Percentiles rank a stretch among this genome's conserved stretches.
These are phyloP conservation scores for Leucopsar rothschildi DNA, from an alignment of 2,113 vertebrate genomes.

Conservation along the genomic window DNA sequence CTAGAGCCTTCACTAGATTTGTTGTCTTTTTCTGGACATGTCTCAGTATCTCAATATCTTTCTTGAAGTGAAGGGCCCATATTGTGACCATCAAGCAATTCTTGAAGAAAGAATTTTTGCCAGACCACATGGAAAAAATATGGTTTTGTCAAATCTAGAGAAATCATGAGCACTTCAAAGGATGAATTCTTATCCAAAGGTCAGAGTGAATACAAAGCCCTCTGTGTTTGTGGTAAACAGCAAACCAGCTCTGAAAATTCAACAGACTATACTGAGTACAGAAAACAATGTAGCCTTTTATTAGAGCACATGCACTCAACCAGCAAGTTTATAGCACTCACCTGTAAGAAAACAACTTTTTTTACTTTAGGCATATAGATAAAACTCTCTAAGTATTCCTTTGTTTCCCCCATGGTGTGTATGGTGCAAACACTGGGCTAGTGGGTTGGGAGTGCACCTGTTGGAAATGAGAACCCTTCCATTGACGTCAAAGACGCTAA, in stretches of 20 bases:
- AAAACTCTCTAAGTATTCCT: not conserved
- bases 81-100: not conserved
- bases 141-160: not conserved
- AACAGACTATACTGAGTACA: not conserved
- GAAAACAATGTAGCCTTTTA: constrained; percentile 11
- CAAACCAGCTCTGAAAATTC: not conserved
- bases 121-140: not conserved
- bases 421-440: not conserved
- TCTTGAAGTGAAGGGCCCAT: not conserved
- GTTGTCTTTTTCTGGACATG: not conserved
- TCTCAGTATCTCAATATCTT: not conserved
- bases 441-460: not conserved
- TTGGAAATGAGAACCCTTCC: not conserved
- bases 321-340: not conserved
- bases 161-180: not conserved
- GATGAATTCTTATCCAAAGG: not conserved
- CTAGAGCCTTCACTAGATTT: not conserved
- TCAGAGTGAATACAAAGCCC: not conserved
- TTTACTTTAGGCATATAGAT: constrained; percentile 30
- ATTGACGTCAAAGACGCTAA: not conserved
- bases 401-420: not conserved
- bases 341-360: not conserved
- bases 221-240: not conserved
- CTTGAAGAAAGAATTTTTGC: not conserved
- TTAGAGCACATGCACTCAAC: not conserved